Base-by-base conservation (phyloP, 1,140 invertebrate species). In the Drosophila cardini region DNA sequence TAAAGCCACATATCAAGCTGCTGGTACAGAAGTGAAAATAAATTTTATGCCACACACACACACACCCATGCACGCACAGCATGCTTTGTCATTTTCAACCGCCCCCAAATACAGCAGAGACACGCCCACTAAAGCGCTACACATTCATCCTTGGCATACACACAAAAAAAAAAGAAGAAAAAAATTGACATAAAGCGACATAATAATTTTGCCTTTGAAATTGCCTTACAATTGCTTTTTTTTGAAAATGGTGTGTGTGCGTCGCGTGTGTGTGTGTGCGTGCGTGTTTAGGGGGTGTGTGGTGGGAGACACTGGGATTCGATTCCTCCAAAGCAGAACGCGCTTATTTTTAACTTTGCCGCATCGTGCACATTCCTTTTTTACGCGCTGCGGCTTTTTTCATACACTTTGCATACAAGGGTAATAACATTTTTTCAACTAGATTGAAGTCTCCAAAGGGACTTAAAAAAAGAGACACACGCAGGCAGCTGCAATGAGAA, bases 121-220 rank as follows among this genome's bases (percentile, higher is more conserved):
- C 55, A 65, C 40, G 63, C 61, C 55, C 38, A 53, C 21, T 11
- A 52, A 67, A 38, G 38, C 60, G 50, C 45, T 38, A 60, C 64
- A 70, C 81, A 83, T 84, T 83, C 68, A 80, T 80, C 81, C 63
- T 67, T 57, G 60, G 7, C 15, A 21, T 40, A 46, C 1, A 45
- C 30, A 32, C 42, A 13, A 56, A 30, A 18, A 46, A 15, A 38
- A 48, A 62, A 53, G n/a, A n/a, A 43, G 45, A 72, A 84, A 81
- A 83, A 87, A 80, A 83, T 26, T 87, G 84, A 87, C 84, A 89
- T 83, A 87, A 87, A 87, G 83, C 83, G 83, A 87, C 84, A 87
- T 87, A 87, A 87, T 87, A 87, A 87, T 87, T 87, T 87, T 73
- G 84, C 69, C 79, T 87, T 87, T 87, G 83, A 87, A 87, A 87